These are phyloP conservation scores for Cryptoprocta ferox DNA, from an alignment of 2,797 vertebrate species.

Conservation along the genomic window DNA sequence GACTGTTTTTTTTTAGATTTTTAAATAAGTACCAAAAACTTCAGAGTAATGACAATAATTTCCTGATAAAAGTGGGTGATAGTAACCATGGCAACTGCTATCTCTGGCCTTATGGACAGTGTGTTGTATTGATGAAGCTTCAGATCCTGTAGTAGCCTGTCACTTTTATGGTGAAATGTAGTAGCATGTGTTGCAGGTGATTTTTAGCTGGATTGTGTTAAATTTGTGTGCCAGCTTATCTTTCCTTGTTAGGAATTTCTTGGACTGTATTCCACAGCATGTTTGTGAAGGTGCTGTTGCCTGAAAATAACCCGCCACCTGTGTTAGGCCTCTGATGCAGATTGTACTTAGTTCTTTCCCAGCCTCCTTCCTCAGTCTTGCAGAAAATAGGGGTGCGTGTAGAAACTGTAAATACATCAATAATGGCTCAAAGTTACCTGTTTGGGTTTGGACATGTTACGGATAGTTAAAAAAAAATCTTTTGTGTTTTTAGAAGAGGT, in stretches of 20 bases:
- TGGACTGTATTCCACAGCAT: conserved; percentile 72
- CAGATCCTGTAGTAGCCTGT: conserved; percentile 83
- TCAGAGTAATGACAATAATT: conserved; percentile 87
- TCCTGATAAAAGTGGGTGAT: conserved; percentile 87
- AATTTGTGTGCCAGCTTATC: conserved; percentile 69
- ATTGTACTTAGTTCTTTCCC: conserved; percentile 65
- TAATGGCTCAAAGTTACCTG: conserved; percentile 56
- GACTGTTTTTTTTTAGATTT: conserved; percentile 55
- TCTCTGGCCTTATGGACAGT: conserved; percentile 87
- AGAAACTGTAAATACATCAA: conserved; percentile 31
- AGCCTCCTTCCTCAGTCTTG: conserved; percentile 59
- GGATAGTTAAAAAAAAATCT: background rate
- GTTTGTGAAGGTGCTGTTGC: conserved; percentile 79
- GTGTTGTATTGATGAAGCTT: conserved; percentile 86
- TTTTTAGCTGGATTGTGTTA: conserved; percentile 77
- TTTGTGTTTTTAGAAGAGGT: conserved; percentile 55
- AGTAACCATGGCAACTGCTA: conserved; percentile 90
- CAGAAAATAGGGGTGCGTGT: conserved; percentile 54
- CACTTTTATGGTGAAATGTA: conserved; percentile 79
- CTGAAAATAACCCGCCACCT: conserved; percentile 79
- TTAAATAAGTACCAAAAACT: conserved; percentile 83
- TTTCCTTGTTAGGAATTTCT: conserved; percentile 79
- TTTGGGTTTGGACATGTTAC: conserved; percentile 69
- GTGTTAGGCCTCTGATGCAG: conserved; percentile 67
- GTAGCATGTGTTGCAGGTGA: conserved; percentile 80